Base-by-base conservation (phyloP, 2,113 vertebrate species). In the Orthonyx spaldingii region DNA sequence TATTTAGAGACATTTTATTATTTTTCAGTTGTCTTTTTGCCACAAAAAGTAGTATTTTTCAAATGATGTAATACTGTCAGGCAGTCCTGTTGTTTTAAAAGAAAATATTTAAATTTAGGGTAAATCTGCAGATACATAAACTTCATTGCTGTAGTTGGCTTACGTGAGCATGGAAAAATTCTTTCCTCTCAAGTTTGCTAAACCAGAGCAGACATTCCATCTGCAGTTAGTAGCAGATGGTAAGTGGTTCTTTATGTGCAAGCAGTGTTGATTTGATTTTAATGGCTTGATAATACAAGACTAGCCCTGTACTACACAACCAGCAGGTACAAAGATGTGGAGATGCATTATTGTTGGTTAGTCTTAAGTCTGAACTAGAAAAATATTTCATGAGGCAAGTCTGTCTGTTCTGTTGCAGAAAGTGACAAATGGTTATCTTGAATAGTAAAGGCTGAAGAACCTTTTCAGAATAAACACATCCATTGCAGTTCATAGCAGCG, bases 1-100 rank as follows among this genome's bases (percentile, higher is more conserved):
- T 94, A 84, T 95, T 97, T 96, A 93, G 33, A 77, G 32, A 57
- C 7, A 35, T 76, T 95, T 95, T 93, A 37, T 69, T 86, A 22
- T 72, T 95, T 69, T 92, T 95, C 84, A 72, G 66, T 91, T 96
- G 87, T 21, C 53, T 84, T 94, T 92, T 85, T 79, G 32, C 61
- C 75, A 87, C 69, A 80, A 83, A 90, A 88, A 46, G 50, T 66
- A 78, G 44, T 63, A 53, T 89, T 85, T 70, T 91, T 84, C 28
- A 83, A 74, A n/a, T 81, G 1, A 56, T 59, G 10, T 69, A 61
- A 68, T 56, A 18, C 57, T 76, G 55, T 49, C 28, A 78, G 61
- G 35, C 82, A 82, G 50, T 11, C 3, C 71, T n/a, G 27, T 94
- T 94, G 44, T 87, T 95, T 72, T 49, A 84, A 70, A 71, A 89